phyloP scores from a whole-genome alignment of 1,140 invertebrate genomes.

The Eubasilissa regina region DNA sequence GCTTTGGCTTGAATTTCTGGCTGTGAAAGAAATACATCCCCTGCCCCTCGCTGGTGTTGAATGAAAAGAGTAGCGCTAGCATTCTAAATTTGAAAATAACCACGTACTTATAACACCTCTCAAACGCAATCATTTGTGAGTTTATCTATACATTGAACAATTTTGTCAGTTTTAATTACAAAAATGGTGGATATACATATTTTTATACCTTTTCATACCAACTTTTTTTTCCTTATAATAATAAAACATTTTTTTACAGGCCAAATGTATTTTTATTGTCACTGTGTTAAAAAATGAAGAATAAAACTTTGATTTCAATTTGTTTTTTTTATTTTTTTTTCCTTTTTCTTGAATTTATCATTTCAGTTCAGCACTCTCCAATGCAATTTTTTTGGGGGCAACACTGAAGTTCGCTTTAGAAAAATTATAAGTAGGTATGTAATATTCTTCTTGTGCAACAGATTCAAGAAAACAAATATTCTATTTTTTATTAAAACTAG shows the following conservation, averaged over 20 bases:
- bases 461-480: no score
- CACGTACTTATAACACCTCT: no score
- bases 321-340: constrained; percentile 21
- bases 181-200: background rate
- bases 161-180: background rate
- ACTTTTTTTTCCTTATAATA: background rate
- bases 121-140: no score
- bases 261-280: constrained; percentile 20
- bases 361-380: background rate
- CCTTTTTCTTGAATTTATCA: background rate
- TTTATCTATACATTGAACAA: background rate
- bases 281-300: constrained; percentile 3
- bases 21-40: no score
- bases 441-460: no score
- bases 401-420: no score
- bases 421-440: no score
- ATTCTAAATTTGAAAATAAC: background rate
- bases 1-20: no score
- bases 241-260: constrained; percentile 33
- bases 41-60: no score
- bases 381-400: background rate
- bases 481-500: no score
- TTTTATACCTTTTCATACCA: constrained; percentile 29
- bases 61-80: no score
- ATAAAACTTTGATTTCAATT: constrained; percentile 18